A percentile compares a stretch with the other conserved stretches of the same genome.
phyloP scores from a whole-genome alignment of 2,888 invertebrate species.

The Stictocephala bisonia region DNA sequence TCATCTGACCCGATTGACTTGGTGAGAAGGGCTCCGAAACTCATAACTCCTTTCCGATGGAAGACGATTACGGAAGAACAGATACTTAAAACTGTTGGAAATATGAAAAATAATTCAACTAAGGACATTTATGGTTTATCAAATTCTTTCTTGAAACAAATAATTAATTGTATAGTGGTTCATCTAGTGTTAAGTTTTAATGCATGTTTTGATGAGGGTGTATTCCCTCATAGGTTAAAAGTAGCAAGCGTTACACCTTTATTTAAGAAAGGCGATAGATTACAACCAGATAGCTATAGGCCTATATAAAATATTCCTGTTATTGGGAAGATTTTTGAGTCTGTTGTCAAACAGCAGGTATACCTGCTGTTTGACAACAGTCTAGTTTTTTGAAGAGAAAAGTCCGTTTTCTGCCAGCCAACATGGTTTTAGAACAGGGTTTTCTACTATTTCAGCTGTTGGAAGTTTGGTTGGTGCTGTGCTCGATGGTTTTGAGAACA shows the following conservation, averaged over 20 bases:
- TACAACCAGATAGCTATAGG: background rate
- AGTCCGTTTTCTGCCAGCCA: background rate
- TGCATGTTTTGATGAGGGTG: background rate
- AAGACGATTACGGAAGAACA: background rate
- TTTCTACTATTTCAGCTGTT: background rate
- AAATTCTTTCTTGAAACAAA: background rate
- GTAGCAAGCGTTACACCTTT: background rate
- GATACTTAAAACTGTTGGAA: background rate
- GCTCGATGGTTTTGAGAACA: background rate
- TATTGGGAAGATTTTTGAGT: background rate
- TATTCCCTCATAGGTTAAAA: background rate
- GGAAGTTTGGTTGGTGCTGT: background rate
- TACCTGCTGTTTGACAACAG: too few relatives aligned
- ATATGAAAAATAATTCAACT: background rate
- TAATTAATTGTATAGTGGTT: background rate
- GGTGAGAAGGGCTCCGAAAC: background rate
- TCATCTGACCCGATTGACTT: background rate
- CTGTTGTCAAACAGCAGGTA: background rate
- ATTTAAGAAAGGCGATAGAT: background rate
- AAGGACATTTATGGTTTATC: background rate
- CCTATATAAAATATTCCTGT: background rate
- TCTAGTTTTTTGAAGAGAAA: background rate
- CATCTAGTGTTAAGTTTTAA: background rate
- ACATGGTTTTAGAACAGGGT: background rate
- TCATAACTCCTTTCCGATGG: background rate